Evolutionary conservation across 2,888 invertebrate species (phyloP).

Genomic region (Drosophila algonquin): DNA sequence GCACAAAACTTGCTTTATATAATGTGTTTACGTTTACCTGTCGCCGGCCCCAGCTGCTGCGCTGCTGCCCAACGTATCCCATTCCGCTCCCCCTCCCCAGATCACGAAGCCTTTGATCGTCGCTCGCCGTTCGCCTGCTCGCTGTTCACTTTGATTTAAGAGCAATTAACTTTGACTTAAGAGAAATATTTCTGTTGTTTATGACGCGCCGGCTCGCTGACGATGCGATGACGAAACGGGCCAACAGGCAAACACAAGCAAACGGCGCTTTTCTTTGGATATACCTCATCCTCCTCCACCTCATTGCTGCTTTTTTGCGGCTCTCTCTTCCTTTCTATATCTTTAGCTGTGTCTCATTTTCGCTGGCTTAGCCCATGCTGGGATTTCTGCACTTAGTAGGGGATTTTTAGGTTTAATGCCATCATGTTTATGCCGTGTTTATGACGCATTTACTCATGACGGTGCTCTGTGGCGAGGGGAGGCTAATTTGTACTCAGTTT

Average conservation of each 20-base stretch:
- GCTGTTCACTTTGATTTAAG: slow-evolving; percentile 72
- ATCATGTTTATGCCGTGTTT: slow-evolving; percentile 61
- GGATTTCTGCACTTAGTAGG: slow-evolving; percentile 52
- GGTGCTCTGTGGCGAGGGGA: background rate
- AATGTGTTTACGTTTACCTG: slow-evolving; percentile 60
- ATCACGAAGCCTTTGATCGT: slow-evolving; percentile 41
- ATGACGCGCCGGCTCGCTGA: slow-evolving; percentile 55
- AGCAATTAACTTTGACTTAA: slow-evolving; percentile 78
- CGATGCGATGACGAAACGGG: slow-evolving; percentile 56
- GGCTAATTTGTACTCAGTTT: background rate
- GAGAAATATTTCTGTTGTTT: slow-evolving; percentile 71
- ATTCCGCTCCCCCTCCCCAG: slow-evolving; percentile 14
- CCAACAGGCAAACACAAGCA: slow-evolving; percentile 3
- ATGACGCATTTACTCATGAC: slow-evolving; percentile 47
- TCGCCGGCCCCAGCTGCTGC: slow-evolving; percentile 18
- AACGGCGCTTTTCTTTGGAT: slow-evolving; percentile 6
- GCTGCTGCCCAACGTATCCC: background rate
- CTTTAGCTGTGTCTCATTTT: background rate
- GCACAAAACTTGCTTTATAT: slow-evolving; percentile 61
- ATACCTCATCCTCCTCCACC: background rate
- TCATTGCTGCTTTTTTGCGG: background rate
- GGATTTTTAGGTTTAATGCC: slow-evolving; percentile 50
- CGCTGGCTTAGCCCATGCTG: slow-evolving; percentile 65
- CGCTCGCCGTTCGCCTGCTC: slow-evolving; percentile 56
- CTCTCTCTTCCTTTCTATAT: slow-evolving; percentile 3